These are phyloP conservation scores for Drosophila cardini DNA, from an alignment of 1,140 invertebrate species.

Conservation along the genomic window DNA sequence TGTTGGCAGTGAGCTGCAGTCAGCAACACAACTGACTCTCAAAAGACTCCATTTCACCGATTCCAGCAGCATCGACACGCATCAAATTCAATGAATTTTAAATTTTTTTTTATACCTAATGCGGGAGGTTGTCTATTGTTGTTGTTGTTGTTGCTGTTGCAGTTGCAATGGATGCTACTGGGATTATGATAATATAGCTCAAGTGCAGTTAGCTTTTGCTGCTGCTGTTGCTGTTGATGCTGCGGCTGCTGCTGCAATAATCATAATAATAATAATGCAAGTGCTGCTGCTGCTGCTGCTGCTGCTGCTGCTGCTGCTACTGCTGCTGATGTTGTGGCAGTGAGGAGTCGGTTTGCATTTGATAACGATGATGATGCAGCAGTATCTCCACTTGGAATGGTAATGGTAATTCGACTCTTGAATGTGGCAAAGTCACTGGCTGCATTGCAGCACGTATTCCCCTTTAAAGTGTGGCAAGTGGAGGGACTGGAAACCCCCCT, in stretches of 20 bases:
- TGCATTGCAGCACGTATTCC: slow-evolving; percentile 53
- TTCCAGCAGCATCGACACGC: slow-evolving; percentile 23
- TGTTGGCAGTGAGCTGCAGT: slow-evolving; percentile 51
- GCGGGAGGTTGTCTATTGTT: slow-evolving; percentile 10
- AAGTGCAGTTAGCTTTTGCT: slow-evolving; percentile 75
- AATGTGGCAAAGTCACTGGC: slow-evolving; percentile 29
- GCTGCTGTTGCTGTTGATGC: slow-evolving; percentile 42
- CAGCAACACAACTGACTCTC: not conserved
- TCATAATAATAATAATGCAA: slow-evolving; percentile 76
- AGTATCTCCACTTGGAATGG: slow-evolving; percentile 39
- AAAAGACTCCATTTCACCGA: not conserved
- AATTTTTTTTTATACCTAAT: slow-evolving; percentile 53
- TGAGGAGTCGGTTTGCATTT: slow-evolving; percentile 36
- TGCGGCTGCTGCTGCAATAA: slow-evolving; percentile 64
- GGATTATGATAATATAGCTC: slow-evolving; percentile 78
- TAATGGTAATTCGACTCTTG: slow-evolving; percentile 49
- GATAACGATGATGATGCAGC: slow-evolving; percentile 55
- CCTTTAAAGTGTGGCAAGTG: not conserved
- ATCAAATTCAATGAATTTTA: slow-evolving; percentile 77
- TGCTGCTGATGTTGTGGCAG: slow-evolving; percentile 7
- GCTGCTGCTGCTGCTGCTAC: slow-evolving; percentile 55
- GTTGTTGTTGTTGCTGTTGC: slow-evolving; percentile 44
- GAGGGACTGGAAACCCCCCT: not conserved
- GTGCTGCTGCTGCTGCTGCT: slow-evolving; percentile 27
- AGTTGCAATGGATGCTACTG: slow-evolving; percentile 55